These are phyloP conservation scores for Trichosurus vulpecula DNA, from an alignment of 2,797 vertebrate genomes.

Conservation along the genomic window DNA sequence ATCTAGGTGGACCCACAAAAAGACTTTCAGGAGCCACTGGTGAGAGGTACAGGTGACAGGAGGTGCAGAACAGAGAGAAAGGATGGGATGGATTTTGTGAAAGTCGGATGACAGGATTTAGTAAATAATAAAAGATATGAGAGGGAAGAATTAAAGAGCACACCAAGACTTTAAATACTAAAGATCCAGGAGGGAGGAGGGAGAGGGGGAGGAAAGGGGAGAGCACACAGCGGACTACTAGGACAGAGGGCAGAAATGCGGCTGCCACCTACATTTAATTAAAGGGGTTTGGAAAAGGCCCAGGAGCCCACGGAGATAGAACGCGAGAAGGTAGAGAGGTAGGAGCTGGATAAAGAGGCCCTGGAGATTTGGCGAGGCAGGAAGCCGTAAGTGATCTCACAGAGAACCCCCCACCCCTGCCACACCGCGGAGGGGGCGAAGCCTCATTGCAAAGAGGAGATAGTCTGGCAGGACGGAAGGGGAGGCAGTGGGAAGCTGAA, in stretches of 20 bases:
- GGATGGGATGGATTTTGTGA: neutral
- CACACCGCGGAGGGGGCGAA: neutral
- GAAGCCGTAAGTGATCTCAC: neutral
- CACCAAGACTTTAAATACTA: neutral
- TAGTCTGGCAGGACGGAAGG: neutral
- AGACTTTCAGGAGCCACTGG: no score
- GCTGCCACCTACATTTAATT: no score
- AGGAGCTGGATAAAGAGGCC: no score
- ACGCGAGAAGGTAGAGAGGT: no score
- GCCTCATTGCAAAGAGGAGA: neutral
- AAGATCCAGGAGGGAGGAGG: neutral
- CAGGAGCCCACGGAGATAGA: neutral
- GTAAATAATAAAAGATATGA: neutral
- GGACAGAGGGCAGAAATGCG: neutral
- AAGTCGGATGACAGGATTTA: neutral
- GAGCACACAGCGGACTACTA: neutral
- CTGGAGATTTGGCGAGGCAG: neutral
- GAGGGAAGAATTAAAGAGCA: neutral
- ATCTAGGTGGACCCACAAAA: neutral
- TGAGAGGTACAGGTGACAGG: no score
- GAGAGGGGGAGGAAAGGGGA: no score
- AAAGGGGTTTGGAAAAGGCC: neutral
- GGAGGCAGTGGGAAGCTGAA: neutral
- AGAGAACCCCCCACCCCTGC: neutral
- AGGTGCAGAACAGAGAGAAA: neutral